Evolutionary conservation across 2,113 vertebrate species (phyloP).

Genomic region (Orthonyx spaldingii): DNA sequence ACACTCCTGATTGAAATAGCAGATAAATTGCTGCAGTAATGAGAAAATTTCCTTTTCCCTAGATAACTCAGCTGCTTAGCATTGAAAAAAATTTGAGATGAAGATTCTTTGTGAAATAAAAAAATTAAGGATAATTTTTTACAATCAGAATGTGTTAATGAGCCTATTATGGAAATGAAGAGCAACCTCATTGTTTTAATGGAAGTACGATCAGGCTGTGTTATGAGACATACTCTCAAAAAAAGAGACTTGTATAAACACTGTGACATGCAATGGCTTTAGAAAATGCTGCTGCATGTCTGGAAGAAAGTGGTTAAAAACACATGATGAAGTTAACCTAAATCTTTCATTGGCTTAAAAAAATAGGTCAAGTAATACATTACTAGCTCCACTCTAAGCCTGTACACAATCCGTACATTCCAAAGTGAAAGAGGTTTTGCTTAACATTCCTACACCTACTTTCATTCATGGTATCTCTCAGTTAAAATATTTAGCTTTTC

Average conservation of each 20-base stretch:
- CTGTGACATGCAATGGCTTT: not conserved
- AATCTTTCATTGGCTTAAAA: slow-evolving; percentile 64
- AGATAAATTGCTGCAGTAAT: slow-evolving; percentile 62
- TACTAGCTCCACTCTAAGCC: slow-evolving; percentile 25
- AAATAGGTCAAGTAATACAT: slow-evolving; percentile 66
- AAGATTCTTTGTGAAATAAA: slow-evolving; percentile 4
- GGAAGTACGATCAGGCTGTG: not conserved
- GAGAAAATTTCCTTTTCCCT: slow-evolving; percentile 49
- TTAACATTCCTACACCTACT: not conserved
- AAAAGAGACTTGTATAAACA: not conserved
- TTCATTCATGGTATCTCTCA: not conserved
- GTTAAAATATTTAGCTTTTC: not conserved
- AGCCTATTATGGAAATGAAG: not conserved
- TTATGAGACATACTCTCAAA: not conserved
- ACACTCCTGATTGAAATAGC: slow-evolving; percentile 53
- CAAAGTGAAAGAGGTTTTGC: slow-evolving; percentile 22
- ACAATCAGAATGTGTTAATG: not conserved
- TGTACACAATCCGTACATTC: slow-evolving; percentile 31
- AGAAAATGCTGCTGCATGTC: not conserved
- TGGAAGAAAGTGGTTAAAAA: slow-evolving; percentile 62
- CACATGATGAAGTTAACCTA: slow-evolving; percentile 60
- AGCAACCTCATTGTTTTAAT: not conserved
- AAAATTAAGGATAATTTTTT: not conserved
- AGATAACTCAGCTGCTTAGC: slow-evolving; percentile 15
- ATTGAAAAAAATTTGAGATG: not conserved